These are phyloP conservation scores for Tiliacea citrago DNA, from an alignment of 2,888 invertebrate species.

Conservation along the genomic window DNA sequence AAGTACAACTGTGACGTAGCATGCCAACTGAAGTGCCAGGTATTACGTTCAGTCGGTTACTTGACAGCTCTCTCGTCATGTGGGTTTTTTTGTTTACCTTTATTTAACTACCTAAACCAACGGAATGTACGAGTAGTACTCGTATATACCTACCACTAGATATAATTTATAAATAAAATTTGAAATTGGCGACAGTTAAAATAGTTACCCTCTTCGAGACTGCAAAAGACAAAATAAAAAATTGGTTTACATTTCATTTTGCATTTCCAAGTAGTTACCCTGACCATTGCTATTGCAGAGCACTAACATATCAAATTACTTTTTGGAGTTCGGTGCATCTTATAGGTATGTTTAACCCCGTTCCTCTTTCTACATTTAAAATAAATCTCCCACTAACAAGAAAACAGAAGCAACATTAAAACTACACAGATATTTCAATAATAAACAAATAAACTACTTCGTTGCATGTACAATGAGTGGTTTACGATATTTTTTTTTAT, in stretches of 20 bases:
- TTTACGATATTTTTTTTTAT: slow-evolving; percentile 63
- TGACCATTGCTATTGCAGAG: not conserved
- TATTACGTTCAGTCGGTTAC: too few relatives aligned
- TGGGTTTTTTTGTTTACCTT: too few relatives aligned
- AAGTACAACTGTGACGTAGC: too few relatives aligned
- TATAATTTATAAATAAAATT: not conserved
- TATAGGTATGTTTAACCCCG: not conserved
- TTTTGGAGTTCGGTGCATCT: not conserved
- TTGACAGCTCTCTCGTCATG: too few relatives aligned
- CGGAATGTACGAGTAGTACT: too few relatives aligned
- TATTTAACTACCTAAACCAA: too few relatives aligned
- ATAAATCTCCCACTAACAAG: slow-evolving; percentile 27
- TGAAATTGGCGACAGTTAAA: not conserved
- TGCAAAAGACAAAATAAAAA: not conserved
- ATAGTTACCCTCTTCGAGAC: not conserved
- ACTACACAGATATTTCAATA: slow-evolving; percentile 57
- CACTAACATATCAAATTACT: not conserved
- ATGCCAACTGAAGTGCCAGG: too few relatives aligned
- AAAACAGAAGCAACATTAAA: slow-evolving; percentile 54
- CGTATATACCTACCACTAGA: too few relatives aligned
- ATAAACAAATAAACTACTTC: slow-evolving; percentile 52
- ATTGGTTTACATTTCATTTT: not conserved
- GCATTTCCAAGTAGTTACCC: not conserved
- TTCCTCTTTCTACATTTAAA: slow-evolving; percentile 3
- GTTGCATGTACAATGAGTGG: slow-evolving; percentile 44